Conservation (phyloP, 2,797 vertebrate species). For the Hemitrygon akajei region DNA sequence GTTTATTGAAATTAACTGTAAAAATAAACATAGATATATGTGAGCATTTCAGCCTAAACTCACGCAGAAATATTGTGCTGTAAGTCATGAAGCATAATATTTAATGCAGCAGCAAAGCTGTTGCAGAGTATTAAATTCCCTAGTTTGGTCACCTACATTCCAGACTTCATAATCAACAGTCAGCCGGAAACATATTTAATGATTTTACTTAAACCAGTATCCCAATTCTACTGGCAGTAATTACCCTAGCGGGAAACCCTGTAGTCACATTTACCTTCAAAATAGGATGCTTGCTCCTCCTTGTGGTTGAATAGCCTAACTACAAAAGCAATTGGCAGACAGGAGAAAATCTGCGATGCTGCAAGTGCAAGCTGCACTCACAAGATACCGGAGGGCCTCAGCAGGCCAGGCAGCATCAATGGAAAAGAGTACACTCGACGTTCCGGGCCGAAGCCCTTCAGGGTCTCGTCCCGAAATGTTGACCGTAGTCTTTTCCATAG, state of each 20-base stretch:
- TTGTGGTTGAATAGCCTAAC: background rate
- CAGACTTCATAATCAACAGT: background rate
- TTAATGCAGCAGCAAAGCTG: background rate
- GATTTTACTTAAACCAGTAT: background rate
- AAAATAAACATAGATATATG: background rate
- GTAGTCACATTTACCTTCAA: background rate
- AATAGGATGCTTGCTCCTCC: background rate
- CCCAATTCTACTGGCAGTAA: background rate
- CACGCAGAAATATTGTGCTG: background rate
- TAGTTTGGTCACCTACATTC: constrained; percentile 26
- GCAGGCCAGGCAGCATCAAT: no score
- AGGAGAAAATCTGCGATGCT: no score
- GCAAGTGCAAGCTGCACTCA: no score
- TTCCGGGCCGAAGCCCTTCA: no score
- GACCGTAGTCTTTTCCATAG: no score
- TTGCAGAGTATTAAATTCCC: background rate
- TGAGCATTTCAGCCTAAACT: background rate
- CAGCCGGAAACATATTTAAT: background rate
- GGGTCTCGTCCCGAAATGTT: no score
- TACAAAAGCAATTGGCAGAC: background rate
- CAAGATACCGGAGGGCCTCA: no score
- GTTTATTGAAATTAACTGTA: background rate
- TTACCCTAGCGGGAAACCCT: background rate
- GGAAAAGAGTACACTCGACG: no score
- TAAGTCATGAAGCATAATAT: background rate